A percentile compares a stretch with the other conserved stretches of the same genome.
phyloP scores from a whole-genome alignment of 2,888 invertebrate genomes.

The Eristalinus aeneus region DNA sequence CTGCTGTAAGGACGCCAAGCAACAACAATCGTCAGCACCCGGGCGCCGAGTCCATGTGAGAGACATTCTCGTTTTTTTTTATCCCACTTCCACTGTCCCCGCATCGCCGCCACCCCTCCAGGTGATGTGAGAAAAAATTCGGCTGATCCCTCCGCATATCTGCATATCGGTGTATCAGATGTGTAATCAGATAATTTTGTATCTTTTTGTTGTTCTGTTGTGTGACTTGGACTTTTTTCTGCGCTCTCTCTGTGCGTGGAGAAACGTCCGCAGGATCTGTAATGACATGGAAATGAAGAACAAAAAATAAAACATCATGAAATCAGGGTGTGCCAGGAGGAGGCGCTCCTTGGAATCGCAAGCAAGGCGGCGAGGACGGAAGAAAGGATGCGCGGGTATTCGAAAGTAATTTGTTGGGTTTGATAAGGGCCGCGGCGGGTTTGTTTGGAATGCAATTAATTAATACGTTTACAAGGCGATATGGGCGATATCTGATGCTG shows the following conservation, averaged over 20 bases:
- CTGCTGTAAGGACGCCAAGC: not conserved
- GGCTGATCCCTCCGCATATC: slow-evolving; percentile 15
- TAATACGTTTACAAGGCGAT: slow-evolving; percentile 13
- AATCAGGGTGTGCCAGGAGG: slow-evolving; percentile 16
- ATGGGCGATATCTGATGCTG: slow-evolving; percentile 14
- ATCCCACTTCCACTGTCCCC: not conserved
- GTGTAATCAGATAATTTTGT: slow-evolving; percentile 54
- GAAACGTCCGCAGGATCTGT: not conserved
- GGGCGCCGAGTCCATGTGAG: not conserved
- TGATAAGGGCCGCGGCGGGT: slow-evolving; percentile 31
- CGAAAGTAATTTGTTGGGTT: slow-evolving; percentile 51
- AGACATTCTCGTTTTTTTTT: not conserved
- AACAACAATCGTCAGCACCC: not conserved
- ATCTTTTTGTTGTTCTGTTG: slow-evolving; percentile 6
- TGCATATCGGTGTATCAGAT: slow-evolving; percentile 39
- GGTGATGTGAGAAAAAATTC: slow-evolving; percentile 33
- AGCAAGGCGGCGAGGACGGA: not conserved
- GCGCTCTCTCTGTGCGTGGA: too few relatives aligned
- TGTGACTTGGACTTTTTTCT: not conserved
- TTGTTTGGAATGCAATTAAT: slow-evolving; percentile 45
- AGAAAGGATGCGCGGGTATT: not conserved
- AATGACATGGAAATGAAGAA: not conserved
- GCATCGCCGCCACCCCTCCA: not conserved
- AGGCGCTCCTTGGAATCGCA: not conserved
- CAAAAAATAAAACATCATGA: not conserved